A percentile compares a stretch with the other conserved stretches of the same genome.
These are phyloP conservation scores for Eleutherodactylus coqui DNA, from an alignment of 2,797 vertebrate genomes.

Conservation along the genomic window DNA sequence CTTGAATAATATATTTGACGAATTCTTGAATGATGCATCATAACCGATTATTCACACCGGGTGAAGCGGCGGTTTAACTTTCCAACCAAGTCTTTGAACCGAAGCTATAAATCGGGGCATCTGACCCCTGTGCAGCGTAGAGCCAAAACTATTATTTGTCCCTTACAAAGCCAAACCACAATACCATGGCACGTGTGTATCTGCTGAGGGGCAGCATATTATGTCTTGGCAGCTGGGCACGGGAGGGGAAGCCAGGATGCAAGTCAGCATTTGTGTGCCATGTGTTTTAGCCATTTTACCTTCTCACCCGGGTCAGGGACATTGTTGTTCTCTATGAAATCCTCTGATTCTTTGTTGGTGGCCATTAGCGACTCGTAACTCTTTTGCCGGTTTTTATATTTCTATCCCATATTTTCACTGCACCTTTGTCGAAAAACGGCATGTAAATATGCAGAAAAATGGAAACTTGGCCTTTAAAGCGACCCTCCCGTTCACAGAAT, in stretches of 20 bases:
- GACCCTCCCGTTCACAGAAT: too few species aligned
- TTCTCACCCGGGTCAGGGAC: neutral
- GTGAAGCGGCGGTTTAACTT: neutral
- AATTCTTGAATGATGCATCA: neutral
- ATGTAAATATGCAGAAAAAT: too few species aligned
- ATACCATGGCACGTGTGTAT: neutral
- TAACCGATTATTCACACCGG: neutral
- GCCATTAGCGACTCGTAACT: too few species aligned
- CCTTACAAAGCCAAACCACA: slow-evolving; percentile 1
- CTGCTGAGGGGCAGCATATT: neutral
- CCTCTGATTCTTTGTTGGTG: too few species aligned
- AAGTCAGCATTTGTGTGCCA: neutral
- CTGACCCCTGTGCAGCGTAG: neutral
- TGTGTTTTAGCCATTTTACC: neutral
- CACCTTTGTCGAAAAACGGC: too few species aligned
- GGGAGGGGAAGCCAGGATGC: neutral
- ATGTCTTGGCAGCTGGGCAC: neutral
- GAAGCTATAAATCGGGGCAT: too few species aligned
- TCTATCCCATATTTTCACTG: too few species aligned
- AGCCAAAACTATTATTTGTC: neutral
- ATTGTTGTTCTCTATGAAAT: neutral
- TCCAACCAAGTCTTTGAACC: neutral
- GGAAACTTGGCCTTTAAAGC: too few species aligned
- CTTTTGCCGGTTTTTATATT: too few species aligned
- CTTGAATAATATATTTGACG: neutral